Conservation (phyloP, 2,797 vertebrate genomes). For the Melanogrammus aeglefinus region DNA sequence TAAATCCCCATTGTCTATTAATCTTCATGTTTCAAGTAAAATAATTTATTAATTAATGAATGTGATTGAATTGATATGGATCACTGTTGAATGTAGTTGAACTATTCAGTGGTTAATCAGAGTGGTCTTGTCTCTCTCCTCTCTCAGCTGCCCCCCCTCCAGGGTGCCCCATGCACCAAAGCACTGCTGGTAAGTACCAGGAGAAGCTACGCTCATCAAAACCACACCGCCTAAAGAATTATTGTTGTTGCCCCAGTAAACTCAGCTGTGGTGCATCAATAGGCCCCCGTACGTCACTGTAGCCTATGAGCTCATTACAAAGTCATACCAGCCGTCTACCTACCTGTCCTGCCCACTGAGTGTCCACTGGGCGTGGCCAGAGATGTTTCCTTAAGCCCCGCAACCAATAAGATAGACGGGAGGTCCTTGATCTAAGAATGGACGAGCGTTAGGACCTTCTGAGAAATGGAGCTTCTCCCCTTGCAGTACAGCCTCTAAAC, state of each 20-base stretch:
- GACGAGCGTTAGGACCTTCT: too few species aligned
- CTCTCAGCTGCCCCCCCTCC: constrained; percentile 44
- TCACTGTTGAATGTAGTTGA: neutral
- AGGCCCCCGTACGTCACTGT: too few species aligned
- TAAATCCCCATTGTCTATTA: neutral
- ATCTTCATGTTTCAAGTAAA: too few species aligned
- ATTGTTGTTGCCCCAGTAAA: too few species aligned
- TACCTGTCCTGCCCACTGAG: constrained; percentile 24
- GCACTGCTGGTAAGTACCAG: constrained; percentile 11
- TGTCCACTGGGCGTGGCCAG: constrained; percentile 47
- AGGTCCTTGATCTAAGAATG: too few species aligned
- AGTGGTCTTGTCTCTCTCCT: neutral
- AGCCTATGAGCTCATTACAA: neutral
- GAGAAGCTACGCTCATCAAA: neutral
- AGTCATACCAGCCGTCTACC: neutral
- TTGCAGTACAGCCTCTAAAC: too few species aligned
- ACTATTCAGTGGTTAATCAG: neutral
- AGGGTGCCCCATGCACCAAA: constrained; percentile 59
- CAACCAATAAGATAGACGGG: too few species aligned
- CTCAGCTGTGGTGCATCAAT: too few species aligned
- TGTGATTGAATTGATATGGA: neutral
- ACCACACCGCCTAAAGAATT: too few species aligned
- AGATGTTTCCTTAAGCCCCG: too few species aligned
- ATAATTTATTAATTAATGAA: too few species aligned
- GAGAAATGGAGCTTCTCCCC: too few species aligned